Base-by-base conservation (phyloP, 2,797 vertebrate genomes). In the Momotus momota region DNA sequence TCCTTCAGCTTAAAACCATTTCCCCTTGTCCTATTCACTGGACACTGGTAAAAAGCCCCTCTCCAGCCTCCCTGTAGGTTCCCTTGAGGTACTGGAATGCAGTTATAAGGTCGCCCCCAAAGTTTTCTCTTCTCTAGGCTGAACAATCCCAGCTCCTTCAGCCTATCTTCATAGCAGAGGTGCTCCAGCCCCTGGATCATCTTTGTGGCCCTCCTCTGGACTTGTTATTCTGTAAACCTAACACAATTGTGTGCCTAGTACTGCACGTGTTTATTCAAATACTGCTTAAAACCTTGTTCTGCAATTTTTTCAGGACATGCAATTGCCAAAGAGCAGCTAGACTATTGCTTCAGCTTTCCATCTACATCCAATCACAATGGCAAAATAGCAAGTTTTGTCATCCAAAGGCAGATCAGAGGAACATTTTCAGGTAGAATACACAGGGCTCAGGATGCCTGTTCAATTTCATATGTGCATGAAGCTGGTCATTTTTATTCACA, bases 391-490 rank as follows among this genome's bases (percentile, higher is more conserved):
- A 79, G n/a, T 3, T 40, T 86, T 62, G 18, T 35, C 64, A 48
- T 10, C 16, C 41, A 69, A 71, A 84, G 38, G 22, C 0, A 60
- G 40, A 41, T 65, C 10, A 81, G 27, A 58, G 35, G 81, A 95
- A 72, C 5, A 23, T 19, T 41, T 64, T 57, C 46, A 65, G 17
- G 49, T 29, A 64, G 57, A 84, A 26, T 6, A 86, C 15, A 29
- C 7, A 3, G 33, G 23, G 31, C 19, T 57, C 0, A 0, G 12
- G 40, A 66, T 29, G 15, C 11, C 17, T 21, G 19, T 60, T 65
- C 51, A 9, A 70, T 64, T 71, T 67, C 25, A 33, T 23, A 84
- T 15, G 25, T 2, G 10, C 6, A 7, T 67, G 27, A 52, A 9
- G 14, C 49, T 25, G 26, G 8, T 88, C 26, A 16, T 64, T 52